Evolutionary conservation across 2,888 invertebrate genomes (phyloP), one percentile per base, ranked within the genome.

Genomic region (Idaea straminata): DNA sequence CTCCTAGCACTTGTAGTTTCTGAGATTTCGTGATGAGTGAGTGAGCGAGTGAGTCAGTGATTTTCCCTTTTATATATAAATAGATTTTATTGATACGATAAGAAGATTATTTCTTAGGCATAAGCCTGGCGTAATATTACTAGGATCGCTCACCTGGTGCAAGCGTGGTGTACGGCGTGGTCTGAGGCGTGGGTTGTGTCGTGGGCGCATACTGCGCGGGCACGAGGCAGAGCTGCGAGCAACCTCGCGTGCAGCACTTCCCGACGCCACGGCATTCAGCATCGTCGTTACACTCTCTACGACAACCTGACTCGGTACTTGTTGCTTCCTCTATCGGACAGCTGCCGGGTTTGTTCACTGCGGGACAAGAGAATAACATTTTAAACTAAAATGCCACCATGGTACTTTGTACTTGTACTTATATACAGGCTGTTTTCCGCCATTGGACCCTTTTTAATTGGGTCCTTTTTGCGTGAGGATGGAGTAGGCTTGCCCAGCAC

Each of bases 211-310:
- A 68, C 34, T 70, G 70, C 25, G 81, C 85, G 35, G 92, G 90
- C 38, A 77, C 78, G 34, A 86, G 81, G 81, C 98, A 98, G 35
- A 95, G 92, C 35, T 93, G 93, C 59, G 96, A 96, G 84, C 98
- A 98, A 63, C 96, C 97, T 76, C 95, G 95, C 70, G 88, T 86
- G 84, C 98, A 98, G 83, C 98, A 98, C 86, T 98, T 98, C 82
- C 95, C 93, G 35, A 95, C 94, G 47, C 95, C 95, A 15, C 94
- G 87, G 82, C 98, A 98, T 81, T 97, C 97, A 0, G 96, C 96
- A 83, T 98, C 98, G 64, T 95, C 95, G 68, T 93, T 88, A 79
- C 98, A 98, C 83, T 96, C 96, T 47, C 92, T 91, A 7, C 94
- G 94, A 82, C 98, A 98, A 61, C 85, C 78, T 15, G 67, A 72